Conservation (phyloP, 2,888 invertebrate species). For the Anthrax anthrax region DNA sequence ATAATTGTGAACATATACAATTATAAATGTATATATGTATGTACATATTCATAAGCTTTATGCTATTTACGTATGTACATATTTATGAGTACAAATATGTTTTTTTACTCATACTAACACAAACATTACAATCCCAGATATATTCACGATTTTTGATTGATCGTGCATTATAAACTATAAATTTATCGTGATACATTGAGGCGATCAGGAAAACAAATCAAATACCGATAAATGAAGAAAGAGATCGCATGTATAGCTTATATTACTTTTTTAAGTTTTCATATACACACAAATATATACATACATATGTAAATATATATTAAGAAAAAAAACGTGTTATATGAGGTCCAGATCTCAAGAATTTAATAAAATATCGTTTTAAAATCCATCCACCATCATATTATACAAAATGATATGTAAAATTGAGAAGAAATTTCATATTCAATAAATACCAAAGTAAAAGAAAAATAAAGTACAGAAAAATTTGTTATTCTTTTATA, state of each 20-base stretch:
- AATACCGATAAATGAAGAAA: not conserved
- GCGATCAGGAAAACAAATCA: constrained; percentile 29
- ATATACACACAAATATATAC: not conserved
- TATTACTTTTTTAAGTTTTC: too few relatives aligned
- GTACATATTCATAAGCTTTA: too few relatives aligned
- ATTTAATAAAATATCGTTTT: too few relatives aligned
- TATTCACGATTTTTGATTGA: constrained; percentile 34
- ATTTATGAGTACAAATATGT: too few relatives aligned
- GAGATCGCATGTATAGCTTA: too few relatives aligned
- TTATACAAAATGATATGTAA: too few relatives aligned
- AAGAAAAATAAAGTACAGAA: too few relatives aligned
- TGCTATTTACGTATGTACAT: not conserved
- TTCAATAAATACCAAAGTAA: too few relatives aligned
- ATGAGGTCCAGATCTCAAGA: not conserved
- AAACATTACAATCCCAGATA: not conserved
- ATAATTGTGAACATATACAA: not conserved
- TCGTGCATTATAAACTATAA: constrained; percentile 37
- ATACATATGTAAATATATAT: not conserved
- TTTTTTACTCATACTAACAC: too few relatives aligned
- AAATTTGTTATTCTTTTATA: too few relatives aligned
- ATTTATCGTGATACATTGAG: constrained; percentile 36
- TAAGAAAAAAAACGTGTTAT: not conserved
- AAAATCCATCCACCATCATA: too few relatives aligned
- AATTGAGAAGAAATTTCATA: too few relatives aligned
- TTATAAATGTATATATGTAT: constrained; percentile 3